Evolutionary conservation across 2,797 vertebrate species (phyloP).

Genomic region (Sebastes hopkinsi): DNA sequence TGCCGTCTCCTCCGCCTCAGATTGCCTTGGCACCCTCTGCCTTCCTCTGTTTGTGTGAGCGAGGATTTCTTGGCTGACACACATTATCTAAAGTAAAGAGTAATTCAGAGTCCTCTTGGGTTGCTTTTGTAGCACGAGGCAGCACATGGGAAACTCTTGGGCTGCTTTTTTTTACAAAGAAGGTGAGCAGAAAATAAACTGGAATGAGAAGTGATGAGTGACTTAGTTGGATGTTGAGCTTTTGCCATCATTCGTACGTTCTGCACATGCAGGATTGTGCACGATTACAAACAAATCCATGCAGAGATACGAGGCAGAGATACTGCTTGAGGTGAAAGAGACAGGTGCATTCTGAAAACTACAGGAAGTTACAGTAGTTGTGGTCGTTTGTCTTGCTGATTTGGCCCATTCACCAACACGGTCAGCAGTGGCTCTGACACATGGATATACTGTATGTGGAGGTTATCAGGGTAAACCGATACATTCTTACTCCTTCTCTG

Average conservation of each 20-base stretch:
- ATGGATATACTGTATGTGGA: neutral
- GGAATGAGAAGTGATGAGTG: conserved; percentile 27
- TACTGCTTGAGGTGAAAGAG: neutral
- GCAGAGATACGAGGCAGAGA: neutral
- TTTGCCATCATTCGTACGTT: neutral
- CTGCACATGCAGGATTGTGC: neutral
- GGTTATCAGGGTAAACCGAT: neutral
- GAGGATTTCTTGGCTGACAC: conserved; percentile 65
- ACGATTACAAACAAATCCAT: neutral
- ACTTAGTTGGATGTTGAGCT: neutral
- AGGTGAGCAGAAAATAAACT: conserved; percentile 15
- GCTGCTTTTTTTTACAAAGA: conserved; percentile 41
- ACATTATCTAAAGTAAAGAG: conserved; percentile 55
- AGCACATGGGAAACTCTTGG: neutral
- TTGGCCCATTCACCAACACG: neutral
- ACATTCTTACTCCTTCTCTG: neutral
- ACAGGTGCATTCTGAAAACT: neutral
- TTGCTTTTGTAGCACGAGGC: conserved; percentile 23
- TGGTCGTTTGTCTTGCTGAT: neutral
- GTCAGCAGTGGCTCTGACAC: neutral
- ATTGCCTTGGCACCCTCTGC: conserved; percentile 65
- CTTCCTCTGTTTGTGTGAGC: conserved; percentile 53
- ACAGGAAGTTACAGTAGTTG: neutral
- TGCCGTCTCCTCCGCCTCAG: conserved; percentile 51
- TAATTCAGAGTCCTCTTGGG: conserved; percentile 40